These are phyloP conservation scores for Pelagia noctiluca DNA, from an alignment of 30 jellyfish, hydroid and myxozoan species.

Conservation along the genomic window DNA sequence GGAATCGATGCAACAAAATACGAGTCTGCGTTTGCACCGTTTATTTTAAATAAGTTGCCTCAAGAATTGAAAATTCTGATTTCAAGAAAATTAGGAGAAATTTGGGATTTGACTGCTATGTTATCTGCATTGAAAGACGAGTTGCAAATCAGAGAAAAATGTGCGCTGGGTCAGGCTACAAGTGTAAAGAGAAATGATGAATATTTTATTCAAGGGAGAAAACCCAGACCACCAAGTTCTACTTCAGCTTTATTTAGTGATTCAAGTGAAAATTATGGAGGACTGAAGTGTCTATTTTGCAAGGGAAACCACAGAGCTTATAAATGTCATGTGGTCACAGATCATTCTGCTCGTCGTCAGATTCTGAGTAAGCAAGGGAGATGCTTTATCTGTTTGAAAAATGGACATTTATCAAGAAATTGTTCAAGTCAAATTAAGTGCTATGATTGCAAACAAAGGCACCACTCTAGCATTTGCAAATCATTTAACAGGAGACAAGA, in stretches of 20 bases:
- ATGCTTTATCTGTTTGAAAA: neutral
- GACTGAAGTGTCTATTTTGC: constrained; percentile 10
- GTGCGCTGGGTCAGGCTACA: neutral
- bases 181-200: neutral
- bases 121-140: neutral
- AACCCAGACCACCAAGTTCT: too few species aligned
- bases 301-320: constrained; percentile 16
- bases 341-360: neutral
- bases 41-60: neutral
- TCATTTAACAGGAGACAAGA: neutral
- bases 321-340: neutral
- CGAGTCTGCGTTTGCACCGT: neutral
- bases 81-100: neutral
- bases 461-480: constrained; percentile 10
- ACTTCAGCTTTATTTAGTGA: too few species aligned
- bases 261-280: too few species aligned
- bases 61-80: neutral
- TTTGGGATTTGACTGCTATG: neutral
- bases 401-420: constrained; percentile 17
- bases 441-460: neutral
- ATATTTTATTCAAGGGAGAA: too few species aligned
- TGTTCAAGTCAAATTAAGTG: neutral
- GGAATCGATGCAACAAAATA: constrained; percentile 4
- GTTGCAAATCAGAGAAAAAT: constrained; percentile 31
- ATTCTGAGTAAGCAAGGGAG: neutral